Conservation (phyloP, 1,140 invertebrate species). For the Gryllus bimaculatus region DNA sequence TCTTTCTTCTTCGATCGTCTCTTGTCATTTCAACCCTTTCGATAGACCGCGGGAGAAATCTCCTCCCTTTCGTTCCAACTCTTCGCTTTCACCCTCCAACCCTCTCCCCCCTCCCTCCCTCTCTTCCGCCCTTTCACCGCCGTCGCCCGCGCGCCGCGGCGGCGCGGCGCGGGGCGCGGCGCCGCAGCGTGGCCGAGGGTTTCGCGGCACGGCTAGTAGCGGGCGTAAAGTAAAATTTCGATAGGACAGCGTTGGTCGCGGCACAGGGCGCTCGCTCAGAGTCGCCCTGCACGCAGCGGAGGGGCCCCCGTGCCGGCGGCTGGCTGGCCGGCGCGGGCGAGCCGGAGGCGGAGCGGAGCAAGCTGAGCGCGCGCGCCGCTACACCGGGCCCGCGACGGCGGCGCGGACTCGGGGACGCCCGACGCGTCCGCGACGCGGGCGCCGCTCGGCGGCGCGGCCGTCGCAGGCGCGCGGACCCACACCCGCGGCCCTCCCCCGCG, state of each 20-base stretch:
- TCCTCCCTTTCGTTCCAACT: neutral
- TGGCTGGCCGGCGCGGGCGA: too few species aligned
- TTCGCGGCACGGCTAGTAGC: neutral
- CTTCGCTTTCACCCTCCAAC: neutral
- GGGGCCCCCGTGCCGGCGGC: too few species aligned
- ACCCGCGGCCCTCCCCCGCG: neutral
- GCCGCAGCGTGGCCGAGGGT: neutral
- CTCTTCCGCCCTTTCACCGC: neutral
- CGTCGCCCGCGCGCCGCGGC: too few species aligned
- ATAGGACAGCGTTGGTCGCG: neutral
- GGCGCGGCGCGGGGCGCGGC: too few species aligned
- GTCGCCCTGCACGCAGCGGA: neutral
- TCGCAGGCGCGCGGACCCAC: neutral
- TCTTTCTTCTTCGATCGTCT: too few species aligned
- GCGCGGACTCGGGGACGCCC: neutral
- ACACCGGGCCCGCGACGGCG: neutral
- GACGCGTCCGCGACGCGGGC: neutral
- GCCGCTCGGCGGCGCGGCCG: too few species aligned
- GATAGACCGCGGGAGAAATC: too few species aligned
- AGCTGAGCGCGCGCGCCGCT: too few species aligned
- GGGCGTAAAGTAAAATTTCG: constrained; percentile 3
- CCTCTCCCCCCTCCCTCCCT: neutral
- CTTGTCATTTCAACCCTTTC: too few species aligned
- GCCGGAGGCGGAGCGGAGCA: neutral
- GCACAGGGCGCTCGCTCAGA: neutral